These are phyloP conservation scores for Actinia tenebrosa DNA, from an alignment of 64 coral and sea anemone species.

Conservation along the genomic window DNA sequence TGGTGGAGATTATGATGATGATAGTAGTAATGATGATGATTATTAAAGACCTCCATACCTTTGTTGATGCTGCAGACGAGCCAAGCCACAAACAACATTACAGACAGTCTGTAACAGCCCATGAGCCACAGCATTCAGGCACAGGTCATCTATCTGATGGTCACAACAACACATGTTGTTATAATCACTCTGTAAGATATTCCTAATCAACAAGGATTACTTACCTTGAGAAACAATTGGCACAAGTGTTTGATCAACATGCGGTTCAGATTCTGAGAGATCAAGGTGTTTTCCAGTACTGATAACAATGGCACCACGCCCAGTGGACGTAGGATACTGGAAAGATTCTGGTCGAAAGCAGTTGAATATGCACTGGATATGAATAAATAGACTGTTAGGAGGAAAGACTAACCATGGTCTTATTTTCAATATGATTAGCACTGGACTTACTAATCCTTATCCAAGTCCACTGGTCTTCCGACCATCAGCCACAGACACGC, in stretches of 20 bases:
- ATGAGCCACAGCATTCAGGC: constrained; percentile 74
- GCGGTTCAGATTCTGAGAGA: constrained; percentile 56
- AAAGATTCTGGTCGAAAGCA: constrained; percentile 17
- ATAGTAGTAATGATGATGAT: not conserved
- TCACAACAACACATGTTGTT: not conserved
- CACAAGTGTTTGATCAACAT: constrained; percentile 74
- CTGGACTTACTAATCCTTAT: constrained; percentile 85
- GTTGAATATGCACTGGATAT: constrained; percentile 45
- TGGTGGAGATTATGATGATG: not conserved
- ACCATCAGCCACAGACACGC: constrained; percentile 82
- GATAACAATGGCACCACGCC: constrained; percentile 73
- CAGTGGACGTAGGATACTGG: constrained; percentile 34
- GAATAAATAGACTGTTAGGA: not conserved
- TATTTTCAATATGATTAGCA: not conserved
- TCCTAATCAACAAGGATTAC: not conserved
- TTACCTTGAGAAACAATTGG: constrained; percentile 65
- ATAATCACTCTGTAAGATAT: not conserved
- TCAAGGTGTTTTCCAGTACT: constrained; percentile 73
- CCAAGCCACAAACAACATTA: constrained; percentile 66
- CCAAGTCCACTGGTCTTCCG: constrained; percentile 75
- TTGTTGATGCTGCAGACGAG: constrained; percentile 50
- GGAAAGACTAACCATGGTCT: not conserved
- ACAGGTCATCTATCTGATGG: constrained; percentile 75
- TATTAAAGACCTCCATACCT: constrained; percentile 26
- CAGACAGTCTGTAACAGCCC: constrained; percentile 81